Percentiles rank a stretch among this genome's conserved stretches.
phyloP scores from a whole-genome alignment of 2,797 vertebrate species.

The Siniperca undulata region DNA sequence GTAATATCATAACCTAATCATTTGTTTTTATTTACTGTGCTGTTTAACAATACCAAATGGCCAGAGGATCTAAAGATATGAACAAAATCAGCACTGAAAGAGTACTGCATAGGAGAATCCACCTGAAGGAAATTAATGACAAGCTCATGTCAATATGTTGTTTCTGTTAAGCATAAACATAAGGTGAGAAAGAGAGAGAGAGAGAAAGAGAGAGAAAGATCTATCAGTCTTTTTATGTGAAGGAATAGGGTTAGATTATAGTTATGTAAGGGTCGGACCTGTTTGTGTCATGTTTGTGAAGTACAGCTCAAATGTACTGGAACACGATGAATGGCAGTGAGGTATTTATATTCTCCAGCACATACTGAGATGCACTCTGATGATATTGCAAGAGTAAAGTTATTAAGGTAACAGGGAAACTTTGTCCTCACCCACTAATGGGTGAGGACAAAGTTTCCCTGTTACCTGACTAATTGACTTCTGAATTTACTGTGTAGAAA shows the following conservation, averaged over 20 bases:
- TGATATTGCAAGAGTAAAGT: conserved; percentile 16
- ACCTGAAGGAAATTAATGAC: conserved; percentile 50
- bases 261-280: conserved; percentile 23
- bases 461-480: conserved; percentile 25
- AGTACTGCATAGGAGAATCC: background rate
- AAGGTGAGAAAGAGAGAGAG: background rate
- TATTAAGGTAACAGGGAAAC: conserved; percentile 23
- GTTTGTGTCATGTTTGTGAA: conserved; percentile 32
- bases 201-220: background rate
- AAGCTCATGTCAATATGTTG: conserved; percentile 13
- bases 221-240: conserved; percentile 15
- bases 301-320: conserved; percentile 22
- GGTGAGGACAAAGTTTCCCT: background rate
- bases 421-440: conserved; percentile 26
- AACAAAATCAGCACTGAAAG: conserved; percentile 14
- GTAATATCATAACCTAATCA: conserved; percentile 54
- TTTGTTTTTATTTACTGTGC: conserved; percentile 51
- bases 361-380: conserved; percentile 12
- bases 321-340: conserved; percentile 4
- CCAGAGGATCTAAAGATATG: conserved; percentile 34
- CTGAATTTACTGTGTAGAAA: conserved; percentile 39
- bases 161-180: background rate
- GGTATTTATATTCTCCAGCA: conserved; percentile 8
- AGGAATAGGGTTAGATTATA: conserved; percentile 24
- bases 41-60: conserved; percentile 50